These are phyloP conservation scores for Hydrochoerus hydrochaeris DNA, from an alignment of 2,113 vertebrate genomes.

Conservation along the genomic window DNA sequence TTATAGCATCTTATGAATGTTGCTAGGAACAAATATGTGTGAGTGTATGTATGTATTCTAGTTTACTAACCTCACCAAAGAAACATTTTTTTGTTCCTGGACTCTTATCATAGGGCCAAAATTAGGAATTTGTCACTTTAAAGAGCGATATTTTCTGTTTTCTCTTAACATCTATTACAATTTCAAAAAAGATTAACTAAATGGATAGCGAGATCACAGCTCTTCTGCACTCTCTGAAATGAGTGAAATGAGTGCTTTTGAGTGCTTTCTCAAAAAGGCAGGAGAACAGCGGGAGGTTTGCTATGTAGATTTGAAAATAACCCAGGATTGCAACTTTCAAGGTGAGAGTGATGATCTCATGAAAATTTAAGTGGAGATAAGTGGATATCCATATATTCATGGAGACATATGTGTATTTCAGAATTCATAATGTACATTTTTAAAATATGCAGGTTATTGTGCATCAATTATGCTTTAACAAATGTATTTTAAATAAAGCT, in stretches of 20 bases:
- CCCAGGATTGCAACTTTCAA: neutral
- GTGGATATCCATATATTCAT: no score
- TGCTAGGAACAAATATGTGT: neutral
- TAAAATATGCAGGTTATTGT: neutral
- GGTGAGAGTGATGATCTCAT: neutral
- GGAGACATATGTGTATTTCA: neutral
- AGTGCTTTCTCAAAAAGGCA: neutral
- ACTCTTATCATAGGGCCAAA: conserved; percentile 24
- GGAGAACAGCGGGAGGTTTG: neutral
- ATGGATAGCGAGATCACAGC: neutral
- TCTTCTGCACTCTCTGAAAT: neutral
- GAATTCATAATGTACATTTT: neutral
- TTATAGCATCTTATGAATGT: neutral
- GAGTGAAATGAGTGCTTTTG: neutral
- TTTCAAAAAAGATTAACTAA: conserved; percentile 8
- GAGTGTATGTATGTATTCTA: neutral
- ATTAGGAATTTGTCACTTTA: conserved; percentile 1
- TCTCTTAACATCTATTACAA: neutral
- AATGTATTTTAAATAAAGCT: neutral
- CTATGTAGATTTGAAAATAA: neutral
- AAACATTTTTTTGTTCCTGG: neutral
- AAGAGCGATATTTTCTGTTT: neutral
- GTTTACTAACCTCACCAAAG: conserved; percentile 11
- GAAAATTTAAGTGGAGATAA: neutral
- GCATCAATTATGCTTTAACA: neutral